Evolutionary conservation across 2,888 invertebrate genomes (phyloP).

Genomic region (Galeruca laticollis): DNA sequence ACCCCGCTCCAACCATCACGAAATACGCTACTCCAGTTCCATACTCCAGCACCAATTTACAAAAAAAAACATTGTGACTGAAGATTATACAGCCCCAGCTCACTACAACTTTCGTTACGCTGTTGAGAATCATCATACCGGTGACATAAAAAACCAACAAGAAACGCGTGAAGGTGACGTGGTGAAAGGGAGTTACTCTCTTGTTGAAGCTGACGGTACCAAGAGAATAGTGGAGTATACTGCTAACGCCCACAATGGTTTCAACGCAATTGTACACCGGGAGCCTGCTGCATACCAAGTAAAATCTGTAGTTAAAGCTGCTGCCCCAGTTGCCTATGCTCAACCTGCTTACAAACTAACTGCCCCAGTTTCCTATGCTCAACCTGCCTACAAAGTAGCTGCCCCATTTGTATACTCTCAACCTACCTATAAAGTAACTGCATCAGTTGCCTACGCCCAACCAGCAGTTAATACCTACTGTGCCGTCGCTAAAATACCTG

Average conservation of each 20-base stretch:
- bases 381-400: constrained; percentile 1
- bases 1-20: too few species aligned
- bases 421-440: constrained; percentile 58
- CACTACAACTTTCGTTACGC: constrained; percentile 46
- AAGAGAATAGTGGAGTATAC: constrained; percentile 69
- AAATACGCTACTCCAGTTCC: constrained; percentile 34
- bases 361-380: constrained; percentile 38
- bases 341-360: too few species aligned
- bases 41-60: constrained; percentile 41
- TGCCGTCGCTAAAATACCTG: too few species aligned
- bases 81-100: constrained; percentile 49
- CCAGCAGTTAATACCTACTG: too few species aligned
- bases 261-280: constrained; percentile 67
- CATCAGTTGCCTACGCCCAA: too few species aligned
- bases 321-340: too few species aligned
- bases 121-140: constrained; percentile 61
- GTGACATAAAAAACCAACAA: constrained; percentile 72
- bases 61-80: constrained; percentile 48
- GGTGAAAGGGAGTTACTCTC: constrained; percentile 67
- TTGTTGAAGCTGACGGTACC: constrained; percentile 70
- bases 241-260: constrained; percentile 68
- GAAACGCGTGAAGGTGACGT: constrained; percentile 69
- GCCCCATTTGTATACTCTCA: constrained; percentile 58
- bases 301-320: constrained; percentile 55
- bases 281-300: constrained; percentile 61